Percentiles rank a stretch among this genome's conserved stretches.
Evolutionary conservation across 2,888 invertebrate genomes (phyloP).

Genomic region (Epirrita christyi): DNA sequence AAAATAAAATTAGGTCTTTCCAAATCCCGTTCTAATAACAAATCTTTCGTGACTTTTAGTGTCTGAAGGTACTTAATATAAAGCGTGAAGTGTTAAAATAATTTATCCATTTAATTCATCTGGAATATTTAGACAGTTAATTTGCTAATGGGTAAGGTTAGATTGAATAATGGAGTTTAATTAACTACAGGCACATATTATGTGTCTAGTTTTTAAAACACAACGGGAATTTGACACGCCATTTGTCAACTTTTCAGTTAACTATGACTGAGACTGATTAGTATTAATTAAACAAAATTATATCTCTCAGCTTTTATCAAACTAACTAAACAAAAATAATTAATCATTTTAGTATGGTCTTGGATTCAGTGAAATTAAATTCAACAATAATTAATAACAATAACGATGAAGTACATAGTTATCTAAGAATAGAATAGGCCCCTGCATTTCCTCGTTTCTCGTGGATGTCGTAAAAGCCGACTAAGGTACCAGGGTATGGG

Average conservation of each 20-base stretch:
- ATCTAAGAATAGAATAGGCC: too few species aligned
- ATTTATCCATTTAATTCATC: conserved; percentile 9
- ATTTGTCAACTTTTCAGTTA: conserved; percentile 1
- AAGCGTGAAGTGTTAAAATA: conserved; percentile 2
- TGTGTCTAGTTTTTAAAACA: conserved; percentile 24
- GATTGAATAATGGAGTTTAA: conserved; percentile 15
- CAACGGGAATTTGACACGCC: conserved; percentile 3
- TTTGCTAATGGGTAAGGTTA: conserved; percentile 15
- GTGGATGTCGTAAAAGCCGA: too few species aligned
- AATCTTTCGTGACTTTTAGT: conserved; percentile 3
- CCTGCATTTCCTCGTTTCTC: too few species aligned
- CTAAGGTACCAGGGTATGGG: too few species aligned
- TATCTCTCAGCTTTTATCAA: too few species aligned
- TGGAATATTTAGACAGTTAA: conserved; percentile 1
- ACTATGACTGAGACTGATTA: too few species aligned
- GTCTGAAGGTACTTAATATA: neutral
- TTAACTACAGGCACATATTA: conserved; percentile 13
- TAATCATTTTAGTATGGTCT: too few species aligned
- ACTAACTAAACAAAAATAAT: too few species aligned
- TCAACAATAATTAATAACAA: too few species aligned
- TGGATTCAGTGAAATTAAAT: too few species aligned
- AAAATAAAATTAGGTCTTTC: conserved; percentile 14
- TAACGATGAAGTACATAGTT: too few species aligned
- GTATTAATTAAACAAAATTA: too few species aligned
- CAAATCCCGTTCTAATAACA: conserved; percentile 18